phyloP scores from a whole-genome alignment of 2,888 invertebrate genomes.

The Parascotia fuliginaria region DNA sequence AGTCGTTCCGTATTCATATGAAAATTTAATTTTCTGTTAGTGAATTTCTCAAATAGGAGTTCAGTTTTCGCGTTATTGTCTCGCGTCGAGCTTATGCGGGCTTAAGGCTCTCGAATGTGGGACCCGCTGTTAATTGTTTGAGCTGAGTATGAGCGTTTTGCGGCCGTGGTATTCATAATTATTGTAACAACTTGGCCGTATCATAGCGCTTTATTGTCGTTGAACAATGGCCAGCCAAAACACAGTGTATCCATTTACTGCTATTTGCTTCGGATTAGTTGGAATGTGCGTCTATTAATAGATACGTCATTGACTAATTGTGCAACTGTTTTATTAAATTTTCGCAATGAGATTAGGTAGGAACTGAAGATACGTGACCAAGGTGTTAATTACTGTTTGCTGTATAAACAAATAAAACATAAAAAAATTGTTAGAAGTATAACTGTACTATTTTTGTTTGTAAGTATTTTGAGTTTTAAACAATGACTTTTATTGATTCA shows the following conservation, averaged over 20 bases:
- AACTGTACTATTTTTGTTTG: too few species aligned
- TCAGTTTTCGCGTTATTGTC: constrained; percentile 78
- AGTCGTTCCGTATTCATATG: constrained; percentile 75
- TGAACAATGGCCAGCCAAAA: constrained; percentile 61
- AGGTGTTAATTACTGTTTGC: too few species aligned
- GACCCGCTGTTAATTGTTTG: constrained; percentile 79
- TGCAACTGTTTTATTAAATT: constrained; percentile 6
- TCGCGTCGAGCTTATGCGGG: constrained; percentile 76
- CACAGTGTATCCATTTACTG: constrained; percentile 51
- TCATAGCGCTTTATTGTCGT: constrained; percentile 69
- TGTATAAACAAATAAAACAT: too few species aligned
- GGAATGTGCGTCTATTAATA: too few species aligned
- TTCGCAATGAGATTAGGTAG: too few species aligned
- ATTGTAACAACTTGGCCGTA: constrained; percentile 74
- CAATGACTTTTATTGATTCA: too few species aligned
- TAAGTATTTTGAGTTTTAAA: too few species aligned
- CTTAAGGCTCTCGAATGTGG: constrained; percentile 71
- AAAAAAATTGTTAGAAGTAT: too few species aligned
- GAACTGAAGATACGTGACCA: too few species aligned
- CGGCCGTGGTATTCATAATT: constrained; percentile 72
- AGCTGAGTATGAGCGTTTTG: constrained; percentile 76
- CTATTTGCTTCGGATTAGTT: too few species aligned
- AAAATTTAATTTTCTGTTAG: constrained; percentile 82
- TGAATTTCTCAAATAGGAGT: constrained; percentile 74
- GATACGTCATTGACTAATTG: constrained; percentile 8